Evolutionary conservation across 2,113 vertebrate genomes (phyloP), one percentile per base, ranked within the genome.

Genomic region (Serinus canaria): DNA sequence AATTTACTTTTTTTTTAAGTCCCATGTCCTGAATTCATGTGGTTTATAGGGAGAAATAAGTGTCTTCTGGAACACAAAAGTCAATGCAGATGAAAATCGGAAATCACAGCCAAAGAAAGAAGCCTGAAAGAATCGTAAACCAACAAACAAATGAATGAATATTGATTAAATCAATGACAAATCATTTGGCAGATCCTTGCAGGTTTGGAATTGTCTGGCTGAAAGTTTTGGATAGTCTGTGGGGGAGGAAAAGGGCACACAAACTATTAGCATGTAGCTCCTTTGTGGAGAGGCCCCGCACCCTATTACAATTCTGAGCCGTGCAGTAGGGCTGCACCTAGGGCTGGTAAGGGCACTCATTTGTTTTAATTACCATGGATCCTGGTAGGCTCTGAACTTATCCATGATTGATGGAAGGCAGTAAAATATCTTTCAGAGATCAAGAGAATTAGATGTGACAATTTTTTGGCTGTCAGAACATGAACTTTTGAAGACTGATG

Each of bases 401-500:
- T 50, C 25, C 23, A 10, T 79, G 84, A 85, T 43, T 66, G 70
- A 86, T 43, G 31, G 46, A 66, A 87, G n/a, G 33, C 50, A 91
- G 39, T 46, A 56, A 74, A 95, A 92, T 77, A 25, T 41, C 63
- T 87, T 58, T 73, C 74, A 76, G 67, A 24, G 37, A 91, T 68
- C 41, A 90, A 84, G 62, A 91, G 87, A 84, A 96, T 95, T 44
- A 95, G 22, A 55, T 60, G 18, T 87, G 77, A 85, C 81, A 85
- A 66, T 69, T 76, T 89, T 89, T 87, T 0, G 0, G 9, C 55
- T 76, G 74, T 76, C 67, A 79, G 55, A 43, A 69, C 1, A 5
- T 91, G 87, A 95, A 92, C 78, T 89, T 94, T 91, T 39, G 13
- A 92, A 92, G 84, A 85, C 33, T 73, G 43, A 87, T 85, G 37